Evolutionary conservation across 2,113 vertebrate species (phyloP).

Genomic region (Zapus hudsonius): DNA sequence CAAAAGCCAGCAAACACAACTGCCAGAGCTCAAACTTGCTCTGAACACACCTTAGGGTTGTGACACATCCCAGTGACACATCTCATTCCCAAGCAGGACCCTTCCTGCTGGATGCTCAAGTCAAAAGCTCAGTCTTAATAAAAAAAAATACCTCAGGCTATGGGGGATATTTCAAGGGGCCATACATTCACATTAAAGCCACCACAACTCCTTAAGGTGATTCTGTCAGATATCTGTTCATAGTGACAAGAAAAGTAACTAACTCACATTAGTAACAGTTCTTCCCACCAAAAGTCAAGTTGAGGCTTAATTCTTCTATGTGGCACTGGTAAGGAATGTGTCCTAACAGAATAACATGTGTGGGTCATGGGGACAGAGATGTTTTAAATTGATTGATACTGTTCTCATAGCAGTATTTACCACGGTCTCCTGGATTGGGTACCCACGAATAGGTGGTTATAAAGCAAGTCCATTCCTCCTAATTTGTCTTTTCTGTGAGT

Average conservation of each 20-base stretch:
- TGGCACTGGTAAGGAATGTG: background rate
- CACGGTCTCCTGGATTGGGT: background rate
- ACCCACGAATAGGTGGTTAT: background rate
- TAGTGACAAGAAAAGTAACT: background rate
- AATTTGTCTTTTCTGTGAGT: background rate
- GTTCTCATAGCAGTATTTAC: background rate
- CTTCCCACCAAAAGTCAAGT: background rate
- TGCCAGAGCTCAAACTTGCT: too few relatives aligned
- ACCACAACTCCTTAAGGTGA: background rate
- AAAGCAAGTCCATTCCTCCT: background rate
- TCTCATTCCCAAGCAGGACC: too few relatives aligned
- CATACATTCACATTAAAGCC: too few relatives aligned
- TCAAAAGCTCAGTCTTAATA: too few relatives aligned
- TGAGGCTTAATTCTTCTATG: background rate
- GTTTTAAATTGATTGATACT: background rate
- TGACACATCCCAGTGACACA: too few relatives aligned
- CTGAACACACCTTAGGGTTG: too few relatives aligned
- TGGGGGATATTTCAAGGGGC: too few relatives aligned
- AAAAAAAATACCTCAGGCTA: too few relatives aligned
- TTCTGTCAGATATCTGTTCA: background rate
- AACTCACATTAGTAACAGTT: background rate
- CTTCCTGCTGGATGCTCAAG: too few relatives aligned
- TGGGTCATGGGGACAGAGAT: accelerated
- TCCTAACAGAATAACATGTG: too few relatives aligned
- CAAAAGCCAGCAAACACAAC: too few relatives aligned